Conservation (phyloP, 2,113 vertebrate genomes). For the Takifugu bimaculatus region DNA sequence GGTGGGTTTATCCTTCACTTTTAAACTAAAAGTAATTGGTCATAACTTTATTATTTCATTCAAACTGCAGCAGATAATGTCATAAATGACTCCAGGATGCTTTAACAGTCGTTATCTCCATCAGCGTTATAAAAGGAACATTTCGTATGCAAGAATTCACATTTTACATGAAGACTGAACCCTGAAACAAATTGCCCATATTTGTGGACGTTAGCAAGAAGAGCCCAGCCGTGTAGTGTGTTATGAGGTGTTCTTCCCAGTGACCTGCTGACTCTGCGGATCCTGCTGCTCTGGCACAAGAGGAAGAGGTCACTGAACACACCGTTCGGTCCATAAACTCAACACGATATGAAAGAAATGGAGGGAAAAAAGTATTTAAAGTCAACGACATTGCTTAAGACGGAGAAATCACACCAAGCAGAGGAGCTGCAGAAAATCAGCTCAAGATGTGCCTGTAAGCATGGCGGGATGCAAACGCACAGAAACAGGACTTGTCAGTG, state of each 20-base stretch:
- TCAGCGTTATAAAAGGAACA: not conserved
- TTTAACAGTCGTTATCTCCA: not conserved
- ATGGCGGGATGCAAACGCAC: slow-evolving; percentile 15
- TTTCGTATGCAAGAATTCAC: not conserved
- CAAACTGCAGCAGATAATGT: not conserved
- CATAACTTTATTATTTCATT: not conserved
- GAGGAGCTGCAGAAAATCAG: slow-evolving; percentile 35
- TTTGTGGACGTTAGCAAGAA: not conserved
- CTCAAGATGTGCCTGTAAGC: slow-evolving; percentile 21
- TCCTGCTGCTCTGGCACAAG: not conserved
- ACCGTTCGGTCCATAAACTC: not conserved
- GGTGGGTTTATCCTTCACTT: too few relatives aligned
- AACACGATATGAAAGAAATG: slow-evolving; percentile 4
- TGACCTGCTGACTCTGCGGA: slow-evolving; percentile 5
- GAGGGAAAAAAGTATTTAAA: slow-evolving; percentile 4
- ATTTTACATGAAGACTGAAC: not conserved
- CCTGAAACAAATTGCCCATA: not conserved
- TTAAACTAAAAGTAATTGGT: too few relatives aligned
- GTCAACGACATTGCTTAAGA: too few relatives aligned
- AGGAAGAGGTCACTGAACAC: not conserved
- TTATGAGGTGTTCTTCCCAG: not conserved
- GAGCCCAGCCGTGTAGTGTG: not conserved
- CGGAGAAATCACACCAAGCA: slow-evolving; percentile 7
- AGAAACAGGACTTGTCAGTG: slow-evolving; percentile 17
- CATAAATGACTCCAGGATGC: not conserved